Percentiles rank a stretch among this genome's conserved stretches.
Conservation (phyloP, 2,888 invertebrate genomes). For the Melieria picta region DNA sequence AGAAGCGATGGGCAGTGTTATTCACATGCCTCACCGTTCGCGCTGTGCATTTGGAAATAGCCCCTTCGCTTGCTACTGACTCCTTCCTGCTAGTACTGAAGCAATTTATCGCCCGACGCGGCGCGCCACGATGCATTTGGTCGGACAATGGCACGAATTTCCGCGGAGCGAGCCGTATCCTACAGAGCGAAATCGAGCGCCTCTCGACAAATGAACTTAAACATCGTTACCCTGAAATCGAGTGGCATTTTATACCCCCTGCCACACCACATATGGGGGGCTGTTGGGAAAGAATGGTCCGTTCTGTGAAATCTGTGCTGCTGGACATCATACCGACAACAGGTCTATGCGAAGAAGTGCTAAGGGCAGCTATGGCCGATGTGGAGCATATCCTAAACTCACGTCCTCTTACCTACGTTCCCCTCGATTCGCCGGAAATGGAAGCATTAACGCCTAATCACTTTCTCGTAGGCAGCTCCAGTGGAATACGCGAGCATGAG, state of each 20-base stretch:
- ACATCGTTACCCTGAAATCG: not conserved
- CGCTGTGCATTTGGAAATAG: constrained; percentile 42
- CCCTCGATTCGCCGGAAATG: constrained; percentile 8
- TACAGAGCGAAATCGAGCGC: no score
- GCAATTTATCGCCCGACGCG: constrained; percentile 33
- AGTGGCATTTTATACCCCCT: constrained; percentile 1
- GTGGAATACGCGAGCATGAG: constrained; percentile 20
- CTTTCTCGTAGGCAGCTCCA: constrained; percentile 19
- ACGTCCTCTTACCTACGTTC: constrained; percentile 1
- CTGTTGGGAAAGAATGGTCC: not conserved
- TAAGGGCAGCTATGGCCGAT: constrained; percentile 1
- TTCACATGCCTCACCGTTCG: constrained; percentile 43
- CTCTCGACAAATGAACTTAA: no score
- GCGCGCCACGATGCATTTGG: constrained; percentile 27
- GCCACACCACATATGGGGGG: not conserved
- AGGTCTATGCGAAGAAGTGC: not conserved
- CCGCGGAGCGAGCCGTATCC: constrained; percentile 10
- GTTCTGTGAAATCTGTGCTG: not conserved
- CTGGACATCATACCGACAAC: not conserved
- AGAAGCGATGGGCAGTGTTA: constrained; percentile 44
- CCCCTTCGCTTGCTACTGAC: constrained; percentile 35
- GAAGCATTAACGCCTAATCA: constrained; percentile 23
- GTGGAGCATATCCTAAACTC: constrained; percentile 8
- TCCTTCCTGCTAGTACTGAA: constrained; percentile 36
- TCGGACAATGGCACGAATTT: constrained; percentile 41